These are phyloP conservation scores for Laterallus jamaicensis DNA, from an alignment of 2,113 vertebrate species.

Conservation along the genomic window DNA sequence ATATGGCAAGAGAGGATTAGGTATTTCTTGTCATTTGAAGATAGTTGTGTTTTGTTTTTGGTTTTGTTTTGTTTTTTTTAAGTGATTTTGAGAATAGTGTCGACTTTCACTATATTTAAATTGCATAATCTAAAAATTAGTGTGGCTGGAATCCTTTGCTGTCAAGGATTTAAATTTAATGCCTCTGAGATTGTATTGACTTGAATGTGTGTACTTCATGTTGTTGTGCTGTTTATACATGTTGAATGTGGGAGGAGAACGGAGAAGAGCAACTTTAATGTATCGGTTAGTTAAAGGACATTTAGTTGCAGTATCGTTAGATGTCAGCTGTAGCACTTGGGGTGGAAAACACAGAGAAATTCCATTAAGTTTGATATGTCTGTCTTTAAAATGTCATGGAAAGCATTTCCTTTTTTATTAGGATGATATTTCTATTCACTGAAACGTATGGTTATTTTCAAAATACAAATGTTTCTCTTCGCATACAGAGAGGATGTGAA, in stretches of 20 bases:
- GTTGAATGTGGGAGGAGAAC: slow-evolving; percentile 24
- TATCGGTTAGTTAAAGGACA: neutral
- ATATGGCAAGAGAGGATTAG: neutral
- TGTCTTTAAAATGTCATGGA: slow-evolving; percentile 23
- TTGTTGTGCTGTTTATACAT: slow-evolving; percentile 10
- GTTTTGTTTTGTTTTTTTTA: too few species aligned
- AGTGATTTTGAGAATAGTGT: neutral
- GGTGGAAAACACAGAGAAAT: neutral
- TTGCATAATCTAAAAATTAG: neutral
- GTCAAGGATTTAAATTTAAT: neutral
- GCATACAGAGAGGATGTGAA: neutral
- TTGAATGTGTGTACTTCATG: slow-evolving; percentile 28
- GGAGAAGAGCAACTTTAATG: neutral
- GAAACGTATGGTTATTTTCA: neutral
- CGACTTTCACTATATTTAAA: neutral
- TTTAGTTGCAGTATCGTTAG: neutral
- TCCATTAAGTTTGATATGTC: neutral
- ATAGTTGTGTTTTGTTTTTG: too few species aligned
- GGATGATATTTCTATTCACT: neutral
- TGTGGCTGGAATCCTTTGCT: slow-evolving; percentile 1
- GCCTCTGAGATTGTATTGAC: slow-evolving; percentile 40
- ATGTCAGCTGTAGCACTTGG: neutral
- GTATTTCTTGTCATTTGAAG: neutral
- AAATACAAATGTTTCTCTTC: neutral
- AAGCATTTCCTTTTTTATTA: neutral